Evolutionary conservation across 2,113 vertebrate genomes (phyloP), one percentile per base, ranked within the genome.

Genomic region (Lathamus discolor): DNA sequence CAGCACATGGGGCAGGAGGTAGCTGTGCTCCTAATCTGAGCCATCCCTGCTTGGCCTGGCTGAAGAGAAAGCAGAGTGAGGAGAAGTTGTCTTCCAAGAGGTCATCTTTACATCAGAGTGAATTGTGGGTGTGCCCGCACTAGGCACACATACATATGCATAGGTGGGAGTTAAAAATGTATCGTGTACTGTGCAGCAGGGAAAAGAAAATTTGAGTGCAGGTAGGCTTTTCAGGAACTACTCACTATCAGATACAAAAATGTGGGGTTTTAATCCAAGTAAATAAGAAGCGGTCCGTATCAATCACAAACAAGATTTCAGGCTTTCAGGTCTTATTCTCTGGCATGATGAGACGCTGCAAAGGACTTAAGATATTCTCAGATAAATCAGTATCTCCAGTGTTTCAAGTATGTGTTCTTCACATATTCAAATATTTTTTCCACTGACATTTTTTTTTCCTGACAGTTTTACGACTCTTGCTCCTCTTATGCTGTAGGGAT

Each of bases 131-230:
- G 7, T 14, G 10, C 52, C 49, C 14, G 3, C 11, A 3, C 16
- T 17, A 18, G 18, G 18, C 51, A 25, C 0, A 1, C 17, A 11
- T 14, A 19, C 2, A 3, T 49, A 52, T 9, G 7, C 51, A 41
- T 11, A 35, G 10, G 41, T 3, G 7, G 25, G 41, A 39, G 23
- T 66, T 86, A 54, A 77, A 93, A 88, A 43, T 14, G 2, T 23
- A 12, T 46, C 8, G 0, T 25, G 14, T 73, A 31, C 27, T 62
- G 17, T 25, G 12, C 17, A 39, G 28, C 1, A 59, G 19, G 22
- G 10, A 13, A 63, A 39, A 66, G 62, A 72, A 86, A 19, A 48
- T 68, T 3, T 72, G 43, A 84, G 46, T 52, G 35, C 17, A 86
- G 48, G 35, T 13, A 39, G 62, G 31, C 37, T 46, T 83, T 82